Evolutionary conservation across 1,140 invertebrate species (phyloP).

Genomic region (Eufriesea mexicana): DNA sequence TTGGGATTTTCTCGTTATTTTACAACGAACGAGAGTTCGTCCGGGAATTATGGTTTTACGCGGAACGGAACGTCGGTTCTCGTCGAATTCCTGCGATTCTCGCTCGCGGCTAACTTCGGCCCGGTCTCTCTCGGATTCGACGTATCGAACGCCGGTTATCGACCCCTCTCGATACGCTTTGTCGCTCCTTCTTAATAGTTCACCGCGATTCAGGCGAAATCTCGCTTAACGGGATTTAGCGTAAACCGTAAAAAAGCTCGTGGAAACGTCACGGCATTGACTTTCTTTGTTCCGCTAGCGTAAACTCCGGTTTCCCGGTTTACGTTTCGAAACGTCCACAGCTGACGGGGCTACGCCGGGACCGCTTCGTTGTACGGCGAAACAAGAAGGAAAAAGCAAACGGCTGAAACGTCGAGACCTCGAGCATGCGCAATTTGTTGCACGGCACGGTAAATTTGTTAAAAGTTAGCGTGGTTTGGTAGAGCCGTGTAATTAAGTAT

Average conservation of each 20-base stretch:
- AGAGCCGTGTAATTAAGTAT: conserved; percentile 17
- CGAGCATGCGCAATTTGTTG: conserved; percentile 2
- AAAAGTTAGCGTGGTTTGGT: not conserved
- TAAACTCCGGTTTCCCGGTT: not conserved
- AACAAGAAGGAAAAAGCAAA: not conserved
- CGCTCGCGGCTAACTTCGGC: not conserved
- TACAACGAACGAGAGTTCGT: not conserved
- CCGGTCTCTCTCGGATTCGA: conserved; percentile 39
- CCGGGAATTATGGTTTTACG: conserved; percentile 27
- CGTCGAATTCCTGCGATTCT: conserved; percentile 14
- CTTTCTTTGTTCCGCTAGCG: conserved; percentile 65
- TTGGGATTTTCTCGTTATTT: conserved; percentile 20
- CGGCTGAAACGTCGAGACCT: conserved; percentile 11
- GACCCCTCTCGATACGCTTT: conserved; percentile 61
- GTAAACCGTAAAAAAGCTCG: conserved; percentile 66
- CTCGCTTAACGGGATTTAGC: conserved; percentile 70
- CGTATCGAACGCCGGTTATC: conserved; percentile 55
- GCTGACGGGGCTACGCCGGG: not conserved
- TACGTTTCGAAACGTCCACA: not conserved
- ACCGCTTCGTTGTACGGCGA: not conserved
- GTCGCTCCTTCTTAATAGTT: conserved; percentile 61
- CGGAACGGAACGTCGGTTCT: conserved; percentile 16
- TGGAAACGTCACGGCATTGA: conserved; percentile 60
- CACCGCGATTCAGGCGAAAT: conserved; percentile 53
- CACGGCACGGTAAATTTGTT: not conserved